Conservation (phyloP, 2,888 invertebrate species). For the Chalcosyrphus nemorum region DNA sequence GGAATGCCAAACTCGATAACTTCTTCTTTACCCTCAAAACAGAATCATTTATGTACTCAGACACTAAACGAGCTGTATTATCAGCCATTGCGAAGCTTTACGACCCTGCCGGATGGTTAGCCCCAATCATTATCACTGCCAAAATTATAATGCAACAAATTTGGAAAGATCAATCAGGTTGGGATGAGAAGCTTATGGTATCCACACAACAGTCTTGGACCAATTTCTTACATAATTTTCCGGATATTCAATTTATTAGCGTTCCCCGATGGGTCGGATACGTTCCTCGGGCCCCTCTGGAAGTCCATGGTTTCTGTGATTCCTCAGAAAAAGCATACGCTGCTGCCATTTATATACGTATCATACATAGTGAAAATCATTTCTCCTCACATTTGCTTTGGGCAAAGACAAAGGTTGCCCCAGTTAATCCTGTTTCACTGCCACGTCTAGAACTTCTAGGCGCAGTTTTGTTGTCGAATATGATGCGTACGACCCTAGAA, state of each 20-base stretch:
- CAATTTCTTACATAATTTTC: neutral
- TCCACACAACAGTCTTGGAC: neutral
- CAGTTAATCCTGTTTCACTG: neutral
- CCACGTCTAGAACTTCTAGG: too few relatives aligned
- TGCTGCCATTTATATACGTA: neutral
- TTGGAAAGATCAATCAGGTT: constrained; percentile 21
- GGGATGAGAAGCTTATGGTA: too few relatives aligned
- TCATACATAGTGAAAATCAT: neutral
- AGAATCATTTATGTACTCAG: too few relatives aligned
- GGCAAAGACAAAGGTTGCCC: constrained; percentile 33
- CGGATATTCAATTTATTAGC: constrained; percentile 6
- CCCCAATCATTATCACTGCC: constrained; percentile 50
- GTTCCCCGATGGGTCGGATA: constrained; percentile 49
- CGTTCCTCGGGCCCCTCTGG: neutral
- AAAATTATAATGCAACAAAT: constrained; percentile 62
- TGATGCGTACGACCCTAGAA: too few relatives aligned
- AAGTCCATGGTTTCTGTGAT: constrained; percentile 47
- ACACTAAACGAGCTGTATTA: too few relatives aligned
- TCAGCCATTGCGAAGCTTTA: too few relatives aligned
- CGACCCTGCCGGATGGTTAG: constrained; percentile 49
- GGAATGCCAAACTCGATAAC: too few relatives aligned
- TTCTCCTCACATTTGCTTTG: constrained; percentile 23
- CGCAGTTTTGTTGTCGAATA: too few relatives aligned
- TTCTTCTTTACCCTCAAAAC: too few relatives aligned
- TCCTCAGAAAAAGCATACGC: constrained; percentile 40